Percentiles rank a stretch among this genome's conserved stretches.
Conservation (phyloP, 2,797 vertebrate genomes). For the Manis crassicaudata region DNA sequence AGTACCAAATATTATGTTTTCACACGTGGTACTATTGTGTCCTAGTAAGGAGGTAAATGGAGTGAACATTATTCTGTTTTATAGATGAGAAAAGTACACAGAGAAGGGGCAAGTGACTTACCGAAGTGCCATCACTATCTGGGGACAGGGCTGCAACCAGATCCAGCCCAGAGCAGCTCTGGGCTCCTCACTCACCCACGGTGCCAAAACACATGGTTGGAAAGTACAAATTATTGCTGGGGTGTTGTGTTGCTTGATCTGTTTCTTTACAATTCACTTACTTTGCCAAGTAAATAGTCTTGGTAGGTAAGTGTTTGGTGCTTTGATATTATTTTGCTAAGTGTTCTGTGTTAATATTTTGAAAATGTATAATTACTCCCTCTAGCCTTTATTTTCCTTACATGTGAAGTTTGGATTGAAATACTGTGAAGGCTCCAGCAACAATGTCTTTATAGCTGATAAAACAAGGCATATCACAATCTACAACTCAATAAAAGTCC, state of each 20-base stretch:
- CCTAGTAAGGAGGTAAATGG: neutral
- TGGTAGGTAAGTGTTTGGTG: neutral
- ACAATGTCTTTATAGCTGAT: conserved; percentile 28
- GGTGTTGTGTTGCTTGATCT: neutral
- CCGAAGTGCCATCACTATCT: neutral
- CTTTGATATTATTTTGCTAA: conserved; percentile 39
- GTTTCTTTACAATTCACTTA: neutral
- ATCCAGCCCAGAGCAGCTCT: neutral
- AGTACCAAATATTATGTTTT: neutral
- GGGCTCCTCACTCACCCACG: neutral
- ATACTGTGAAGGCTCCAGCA: neutral
- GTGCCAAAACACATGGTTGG: neutral
- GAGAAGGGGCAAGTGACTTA: neutral
- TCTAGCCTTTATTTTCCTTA: conserved; percentile 34
- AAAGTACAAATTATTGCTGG: conserved; percentile 2
- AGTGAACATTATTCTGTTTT: neutral
- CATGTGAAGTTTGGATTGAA: neutral
- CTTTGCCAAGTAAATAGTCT: conserved; percentile 33
- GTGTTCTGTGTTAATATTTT: conserved; percentile 56
- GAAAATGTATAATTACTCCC: conserved; percentile 37
- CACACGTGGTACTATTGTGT: neutral
- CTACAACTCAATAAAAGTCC: neutral
- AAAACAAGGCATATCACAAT: neutral
- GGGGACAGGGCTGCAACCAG: neutral
- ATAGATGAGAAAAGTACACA: neutral